A percentile compares a stretch with the other conserved stretches of the same genome.
phyloP scores from a whole-genome alignment of 1,140 invertebrate species.

The Nylanderia fulva region DNA sequence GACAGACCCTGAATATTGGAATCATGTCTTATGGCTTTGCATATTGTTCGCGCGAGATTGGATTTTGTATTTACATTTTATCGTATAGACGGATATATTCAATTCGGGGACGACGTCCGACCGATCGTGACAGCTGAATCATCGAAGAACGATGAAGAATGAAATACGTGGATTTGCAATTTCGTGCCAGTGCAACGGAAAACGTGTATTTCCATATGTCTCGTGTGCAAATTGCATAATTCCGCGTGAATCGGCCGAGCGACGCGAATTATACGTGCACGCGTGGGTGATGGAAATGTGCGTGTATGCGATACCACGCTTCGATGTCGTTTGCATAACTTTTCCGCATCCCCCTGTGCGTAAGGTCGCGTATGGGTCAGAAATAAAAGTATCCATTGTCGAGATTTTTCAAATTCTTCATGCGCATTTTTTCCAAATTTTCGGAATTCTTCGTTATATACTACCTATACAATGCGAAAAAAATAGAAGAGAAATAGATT shows the following conservation, averaged over 20 bases:
- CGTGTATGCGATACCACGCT: constrained; percentile 2
- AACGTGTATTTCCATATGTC: constrained; percentile 47
- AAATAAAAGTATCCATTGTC: not conserved
- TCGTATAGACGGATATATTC: not conserved
- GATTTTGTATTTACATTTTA: constrained; percentile 19
- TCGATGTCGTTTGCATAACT: constrained; percentile 66
- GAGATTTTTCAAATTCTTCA: not conserved
- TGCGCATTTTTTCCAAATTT: not conserved
- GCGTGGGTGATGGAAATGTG: not conserved
- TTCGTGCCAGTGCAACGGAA: constrained; percentile 49
- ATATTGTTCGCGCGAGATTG: not conserved
- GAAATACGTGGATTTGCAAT: constrained; percentile 49
- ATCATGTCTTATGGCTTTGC: not conserved
- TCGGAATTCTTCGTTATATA: not conserved
- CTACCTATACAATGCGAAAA: no score
- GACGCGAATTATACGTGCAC: constrained; percentile 44
- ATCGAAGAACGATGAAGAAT: constrained; percentile 55
- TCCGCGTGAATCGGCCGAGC: constrained; percentile 51
- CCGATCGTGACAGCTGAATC: constrained; percentile 57
- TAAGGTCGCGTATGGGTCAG: constrained; percentile 5
- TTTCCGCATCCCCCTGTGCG: not conserved
- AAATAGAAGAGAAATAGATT: not conserved
- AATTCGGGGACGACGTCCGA: constrained; percentile 6
- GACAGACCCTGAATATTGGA: not conserved
- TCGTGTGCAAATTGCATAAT: constrained; percentile 68